Conservation (phyloP, 2,888 invertebrate genomes). For the Labia minor region DNA sequence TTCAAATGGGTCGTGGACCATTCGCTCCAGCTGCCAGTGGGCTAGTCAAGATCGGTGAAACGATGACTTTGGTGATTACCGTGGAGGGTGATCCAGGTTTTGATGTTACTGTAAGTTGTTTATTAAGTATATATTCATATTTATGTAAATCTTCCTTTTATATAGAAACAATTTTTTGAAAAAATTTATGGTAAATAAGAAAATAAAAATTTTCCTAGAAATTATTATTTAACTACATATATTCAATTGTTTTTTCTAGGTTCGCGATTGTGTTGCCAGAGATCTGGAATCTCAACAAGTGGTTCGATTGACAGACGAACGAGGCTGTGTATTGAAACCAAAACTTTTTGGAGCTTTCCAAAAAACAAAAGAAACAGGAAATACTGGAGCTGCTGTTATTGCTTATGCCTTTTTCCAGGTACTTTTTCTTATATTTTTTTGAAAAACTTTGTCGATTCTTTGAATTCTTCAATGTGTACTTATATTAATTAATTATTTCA, state of each 20-base stretch:
- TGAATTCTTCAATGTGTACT: no score
- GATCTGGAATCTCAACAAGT: conserved; percentile 55
- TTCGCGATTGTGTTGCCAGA: conserved; percentile 63
- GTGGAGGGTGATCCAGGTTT: conserved; percentile 70
- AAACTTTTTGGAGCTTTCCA: conserved; percentile 74
- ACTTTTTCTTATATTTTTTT: no score
- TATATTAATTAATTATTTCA: conserved; percentile 30
- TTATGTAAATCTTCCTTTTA: no score
- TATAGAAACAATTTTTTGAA: no score
- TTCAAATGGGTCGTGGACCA: conserved; percentile 62
- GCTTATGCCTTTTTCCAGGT: conserved; percentile 63
- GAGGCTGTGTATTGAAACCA: conserved; percentile 66
- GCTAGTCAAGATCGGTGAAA: conserved; percentile 68
- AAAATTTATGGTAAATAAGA: no score
- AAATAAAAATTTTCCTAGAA: neutral
- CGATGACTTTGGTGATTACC: conserved; percentile 68
- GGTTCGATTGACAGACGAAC: conserved; percentile 58
- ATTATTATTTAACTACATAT: neutral
- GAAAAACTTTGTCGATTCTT: neutral
- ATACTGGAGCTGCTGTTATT: conserved; percentile 59
- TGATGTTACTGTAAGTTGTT: conserved; percentile 45
- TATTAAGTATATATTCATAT: neutral
- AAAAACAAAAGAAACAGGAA: conserved; percentile 62
- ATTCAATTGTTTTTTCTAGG: conserved; percentile 33
- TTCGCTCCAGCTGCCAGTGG: conserved; percentile 65